These are phyloP conservation scores for Tapera naevia DNA, from an alignment of 2,797 vertebrate species.

Conservation along the genomic window DNA sequence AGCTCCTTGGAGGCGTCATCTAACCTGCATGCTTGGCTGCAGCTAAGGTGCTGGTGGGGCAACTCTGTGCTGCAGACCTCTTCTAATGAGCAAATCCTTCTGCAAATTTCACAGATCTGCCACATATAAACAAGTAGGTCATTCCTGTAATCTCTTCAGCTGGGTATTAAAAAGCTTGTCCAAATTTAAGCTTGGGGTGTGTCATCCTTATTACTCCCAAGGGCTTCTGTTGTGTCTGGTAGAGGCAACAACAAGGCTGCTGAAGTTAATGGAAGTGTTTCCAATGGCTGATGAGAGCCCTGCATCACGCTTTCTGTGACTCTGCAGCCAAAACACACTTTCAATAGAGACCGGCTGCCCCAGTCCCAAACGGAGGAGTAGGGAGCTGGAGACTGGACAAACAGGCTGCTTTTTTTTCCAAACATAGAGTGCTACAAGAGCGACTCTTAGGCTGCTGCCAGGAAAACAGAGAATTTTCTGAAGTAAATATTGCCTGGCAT, in stretches of 20 bases:
- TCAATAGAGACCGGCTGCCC: not conserved
- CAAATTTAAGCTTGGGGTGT: constrained; percentile 66
- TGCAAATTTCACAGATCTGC: not conserved
- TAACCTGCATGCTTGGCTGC: not conserved
- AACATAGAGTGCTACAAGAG: accelerated
- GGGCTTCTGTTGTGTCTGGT: not conserved
- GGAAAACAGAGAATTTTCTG: not conserved
- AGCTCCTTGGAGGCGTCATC: not conserved
- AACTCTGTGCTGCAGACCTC: not conserved
- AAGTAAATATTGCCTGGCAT: not conserved
- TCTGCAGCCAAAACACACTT: not conserved
- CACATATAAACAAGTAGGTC: constrained; percentile 61
- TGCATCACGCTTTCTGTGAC: not conserved
- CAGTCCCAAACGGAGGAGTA: not conserved
- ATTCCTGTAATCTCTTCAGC: constrained; percentile 62
- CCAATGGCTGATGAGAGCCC: not conserved
- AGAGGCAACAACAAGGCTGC: not conserved
- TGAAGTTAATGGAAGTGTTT: not conserved
- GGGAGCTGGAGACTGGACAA: not conserved
- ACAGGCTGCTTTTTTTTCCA: not conserved
- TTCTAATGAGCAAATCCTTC: constrained; percentile 37
- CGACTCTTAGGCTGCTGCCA: not conserved
- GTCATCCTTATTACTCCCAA: constrained; percentile 22
- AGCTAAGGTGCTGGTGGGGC: not conserved
- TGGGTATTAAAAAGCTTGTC: constrained; percentile 62